Evolutionary conservation across 2,888 invertebrate genomes (phyloP).

Genomic region (Pristionchus japonicus): DNA sequence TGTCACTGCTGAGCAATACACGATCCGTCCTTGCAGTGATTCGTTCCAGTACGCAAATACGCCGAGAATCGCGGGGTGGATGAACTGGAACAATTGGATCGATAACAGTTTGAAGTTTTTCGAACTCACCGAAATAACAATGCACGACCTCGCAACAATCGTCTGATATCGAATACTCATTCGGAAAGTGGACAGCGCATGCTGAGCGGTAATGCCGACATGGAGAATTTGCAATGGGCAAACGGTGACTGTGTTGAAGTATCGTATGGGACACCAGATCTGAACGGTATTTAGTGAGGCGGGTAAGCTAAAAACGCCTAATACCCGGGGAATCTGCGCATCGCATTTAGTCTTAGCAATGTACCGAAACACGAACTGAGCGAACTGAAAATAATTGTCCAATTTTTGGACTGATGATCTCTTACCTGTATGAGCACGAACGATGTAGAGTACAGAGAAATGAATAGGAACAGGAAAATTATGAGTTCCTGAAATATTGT

Average conservation of each 20-base stretch:
- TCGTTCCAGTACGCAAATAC: background rate
- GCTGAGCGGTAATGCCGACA: background rate
- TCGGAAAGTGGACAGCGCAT: background rate
- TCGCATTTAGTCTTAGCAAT: background rate
- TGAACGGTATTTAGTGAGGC: no score
- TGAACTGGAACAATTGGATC: background rate
- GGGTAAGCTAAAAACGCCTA: no score
- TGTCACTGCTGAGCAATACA: background rate
- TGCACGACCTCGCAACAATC: no score
- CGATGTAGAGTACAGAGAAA: no score
- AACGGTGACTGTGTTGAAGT: background rate
- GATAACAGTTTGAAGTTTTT: no score
- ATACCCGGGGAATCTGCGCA: background rate
- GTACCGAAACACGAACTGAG: background rate
- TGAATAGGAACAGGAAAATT: no score
- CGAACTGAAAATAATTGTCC: background rate
- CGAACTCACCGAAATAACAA: no score
- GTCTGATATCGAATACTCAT: no score
- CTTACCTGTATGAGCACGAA: no score
- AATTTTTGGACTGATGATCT: no score
- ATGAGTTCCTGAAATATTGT: background rate
- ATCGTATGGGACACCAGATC: background rate
- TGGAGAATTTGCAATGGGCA: background rate
- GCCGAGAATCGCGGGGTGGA: background rate
- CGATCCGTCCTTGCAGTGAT: background rate